A percentile compares a stretch with the other conserved stretches of the same genome.
Conservation (phyloP, 2,113 vertebrate genomes). For the Microcebus tavaratra region DNA sequence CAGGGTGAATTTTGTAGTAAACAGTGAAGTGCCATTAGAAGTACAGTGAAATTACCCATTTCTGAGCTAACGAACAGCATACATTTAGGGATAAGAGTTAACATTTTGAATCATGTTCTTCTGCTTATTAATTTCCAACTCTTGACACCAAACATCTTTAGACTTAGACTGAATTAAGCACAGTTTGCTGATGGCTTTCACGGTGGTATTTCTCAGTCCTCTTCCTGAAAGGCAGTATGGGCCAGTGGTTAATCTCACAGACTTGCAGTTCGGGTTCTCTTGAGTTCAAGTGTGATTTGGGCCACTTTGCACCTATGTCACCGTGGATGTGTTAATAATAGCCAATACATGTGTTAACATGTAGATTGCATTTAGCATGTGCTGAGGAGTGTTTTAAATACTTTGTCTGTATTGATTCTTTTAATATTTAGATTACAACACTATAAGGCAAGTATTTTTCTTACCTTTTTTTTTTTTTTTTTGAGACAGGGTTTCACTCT, state of each 20-base stretch:
- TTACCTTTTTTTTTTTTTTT: too few relatives aligned
- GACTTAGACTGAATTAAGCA: not conserved
- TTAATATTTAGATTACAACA: not conserved
- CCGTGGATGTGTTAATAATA: not conserved
- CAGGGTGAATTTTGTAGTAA: not conserved
- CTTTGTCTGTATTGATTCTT: not conserved
- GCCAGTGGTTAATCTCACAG: not conserved
- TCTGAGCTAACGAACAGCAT: not conserved
- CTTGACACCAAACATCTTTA: not conserved
- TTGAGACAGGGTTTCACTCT: too few relatives aligned
- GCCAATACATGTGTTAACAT: not conserved
- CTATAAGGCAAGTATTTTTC: not conserved
- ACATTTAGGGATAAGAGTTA: not conserved
- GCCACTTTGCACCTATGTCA: not conserved
- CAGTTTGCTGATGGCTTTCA: fast-evolving
- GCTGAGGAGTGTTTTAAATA: not conserved
- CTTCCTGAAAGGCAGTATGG: not conserved
- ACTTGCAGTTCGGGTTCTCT: not conserved
- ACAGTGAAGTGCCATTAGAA: not conserved
- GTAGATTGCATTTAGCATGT: fast-evolving
- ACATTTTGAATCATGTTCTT: slow-evolving; percentile 6
- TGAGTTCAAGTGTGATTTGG: not conserved
- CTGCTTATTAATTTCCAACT: slow-evolving; percentile 7
- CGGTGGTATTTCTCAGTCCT: not conserved
- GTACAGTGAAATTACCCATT: not conserved